These are phyloP conservation scores for Theocolax elegans DNA, from an alignment of 1,140 invertebrate genomes.

Conservation along the genomic window DNA sequence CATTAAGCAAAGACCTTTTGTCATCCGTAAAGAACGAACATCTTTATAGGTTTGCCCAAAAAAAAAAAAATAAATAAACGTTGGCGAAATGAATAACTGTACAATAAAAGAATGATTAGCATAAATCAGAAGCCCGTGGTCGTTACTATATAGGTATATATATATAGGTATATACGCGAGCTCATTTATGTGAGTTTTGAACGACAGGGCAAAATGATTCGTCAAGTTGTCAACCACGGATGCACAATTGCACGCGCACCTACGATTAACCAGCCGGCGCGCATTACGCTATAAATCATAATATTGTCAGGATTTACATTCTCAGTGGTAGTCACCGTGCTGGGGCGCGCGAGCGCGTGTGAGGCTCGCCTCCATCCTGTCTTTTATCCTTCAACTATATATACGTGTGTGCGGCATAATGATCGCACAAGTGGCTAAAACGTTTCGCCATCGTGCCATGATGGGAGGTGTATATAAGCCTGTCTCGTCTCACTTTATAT, in stretches of 20 bases:
- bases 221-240: conserved; percentile 44
- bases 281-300: conserved; percentile 52
- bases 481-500: no score
- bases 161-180: neutral
- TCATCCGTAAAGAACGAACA: neutral
- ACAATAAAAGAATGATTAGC: conserved; percentile 26
- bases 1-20: conserved; percentile 4
- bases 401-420: conserved; percentile 20
- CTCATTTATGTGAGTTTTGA: conserved; percentile 11
- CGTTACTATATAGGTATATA: no score
- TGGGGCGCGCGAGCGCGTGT: no score
- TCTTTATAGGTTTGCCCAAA: neutral
- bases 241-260: neutral
- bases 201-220: conserved; percentile 42
- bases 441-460: conserved; percentile 48
- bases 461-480: no score
- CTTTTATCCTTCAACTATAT: no score
- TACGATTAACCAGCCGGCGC: conserved; percentile 18
- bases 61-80: conserved; percentile 7
- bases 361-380: no score
- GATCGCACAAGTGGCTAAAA: conserved; percentile 41
- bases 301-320: conserved; percentile 51
- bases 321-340: neutral
- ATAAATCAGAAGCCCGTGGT: conserved; percentile 28
- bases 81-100: conserved; percentile 12